phyloP scores from a whole-genome alignment of 2,888 invertebrate genomes.

The Sphaerophoria taeniata region DNA sequence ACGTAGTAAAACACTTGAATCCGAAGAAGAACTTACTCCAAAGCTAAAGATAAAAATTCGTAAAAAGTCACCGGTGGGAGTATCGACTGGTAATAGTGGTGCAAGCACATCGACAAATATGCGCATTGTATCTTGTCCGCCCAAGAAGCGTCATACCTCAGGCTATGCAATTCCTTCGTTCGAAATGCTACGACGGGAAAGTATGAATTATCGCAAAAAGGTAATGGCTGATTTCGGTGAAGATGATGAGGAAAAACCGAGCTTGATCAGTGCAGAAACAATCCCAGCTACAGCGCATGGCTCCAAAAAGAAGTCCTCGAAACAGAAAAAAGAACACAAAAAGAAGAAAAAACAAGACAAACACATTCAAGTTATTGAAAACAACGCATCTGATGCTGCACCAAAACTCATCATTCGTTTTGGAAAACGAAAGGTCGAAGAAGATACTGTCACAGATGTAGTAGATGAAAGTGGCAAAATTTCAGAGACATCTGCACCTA shows the following conservation, averaged over 20 bases:
- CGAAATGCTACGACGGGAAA: constrained; percentile 92
- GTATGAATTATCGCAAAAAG: constrained; percentile 93
- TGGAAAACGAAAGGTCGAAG: constrained; percentile 81
- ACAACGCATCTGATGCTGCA: constrained; percentile 82
- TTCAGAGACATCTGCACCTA: constrained; percentile 76
- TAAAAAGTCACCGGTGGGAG: constrained; percentile 81
- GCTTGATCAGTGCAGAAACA: constrained; percentile 79
- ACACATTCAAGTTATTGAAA: constrained; percentile 84
- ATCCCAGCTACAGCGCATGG: constrained; percentile 83
- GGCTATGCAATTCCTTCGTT: constrained; percentile 87
- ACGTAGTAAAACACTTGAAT: constrained; percentile 81
- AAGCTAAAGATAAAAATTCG: constrained; percentile 92
- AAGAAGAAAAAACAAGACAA: constrained; percentile 84
- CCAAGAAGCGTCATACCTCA: constrained; percentile 89
- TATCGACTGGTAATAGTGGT: constrained; percentile 76
- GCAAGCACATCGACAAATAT: constrained; percentile 80
- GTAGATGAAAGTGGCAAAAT: constrained; percentile 33
- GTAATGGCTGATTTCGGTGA: constrained; percentile 93
- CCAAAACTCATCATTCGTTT: constrained; percentile 92
- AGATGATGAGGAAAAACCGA: constrained; percentile 84
- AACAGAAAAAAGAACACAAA: constrained; percentile 83
- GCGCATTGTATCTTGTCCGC: constrained; percentile 86
- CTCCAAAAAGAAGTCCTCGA: constrained; percentile 79
- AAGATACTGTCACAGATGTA: constrained; percentile 72
- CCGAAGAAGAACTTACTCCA: constrained; percentile 81